Evolutionary conservation across 2,888 invertebrate species (phyloP).

Genomic region (Lordiphosa andalusiaca): DNA sequence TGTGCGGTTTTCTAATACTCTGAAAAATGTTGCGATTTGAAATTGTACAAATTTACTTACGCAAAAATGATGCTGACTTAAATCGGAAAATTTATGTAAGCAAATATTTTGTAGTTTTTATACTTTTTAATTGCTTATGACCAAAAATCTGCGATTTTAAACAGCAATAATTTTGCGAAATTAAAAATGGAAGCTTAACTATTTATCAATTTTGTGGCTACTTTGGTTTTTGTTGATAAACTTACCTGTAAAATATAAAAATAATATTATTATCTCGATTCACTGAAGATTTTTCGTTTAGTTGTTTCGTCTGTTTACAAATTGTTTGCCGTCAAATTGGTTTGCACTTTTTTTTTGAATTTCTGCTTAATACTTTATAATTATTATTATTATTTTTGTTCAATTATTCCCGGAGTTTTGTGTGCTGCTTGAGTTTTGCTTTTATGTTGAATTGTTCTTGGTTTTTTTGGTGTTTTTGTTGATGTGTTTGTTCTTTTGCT

Average conservation of each 20-base stretch:
- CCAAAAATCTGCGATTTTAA: no score
- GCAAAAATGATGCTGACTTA: no score
- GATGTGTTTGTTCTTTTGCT: conserved; percentile 1
- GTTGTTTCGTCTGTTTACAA: conserved; percentile 22
- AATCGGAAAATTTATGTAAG: no score
- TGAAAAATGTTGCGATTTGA: no score
- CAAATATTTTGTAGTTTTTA: no score
- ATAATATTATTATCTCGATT: conserved; percentile 56
- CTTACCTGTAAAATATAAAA: conserved; percentile 74
- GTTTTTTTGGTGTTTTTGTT: conserved; percentile 15
- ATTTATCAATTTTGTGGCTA: neutral
- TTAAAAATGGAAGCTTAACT: neutral
- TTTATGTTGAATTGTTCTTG: conserved; percentile 15
- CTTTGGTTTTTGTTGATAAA: neutral
- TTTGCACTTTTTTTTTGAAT: conserved; percentile 34
- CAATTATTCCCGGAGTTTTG: conserved; percentile 20
- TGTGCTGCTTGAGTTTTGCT: conserved; percentile 18
- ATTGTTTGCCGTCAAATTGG: conserved; percentile 25
- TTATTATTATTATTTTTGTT: conserved; percentile 12
- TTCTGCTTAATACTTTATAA: conserved; percentile 17
- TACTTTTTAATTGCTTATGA: no score
- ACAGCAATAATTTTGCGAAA: neutral
- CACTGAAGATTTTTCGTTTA: conserved; percentile 23
- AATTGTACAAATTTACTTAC: no score
- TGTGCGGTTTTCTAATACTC: no score